Conservation (phyloP, 2,888 invertebrate genomes). For the Caenorhabditis sp. region DNA sequence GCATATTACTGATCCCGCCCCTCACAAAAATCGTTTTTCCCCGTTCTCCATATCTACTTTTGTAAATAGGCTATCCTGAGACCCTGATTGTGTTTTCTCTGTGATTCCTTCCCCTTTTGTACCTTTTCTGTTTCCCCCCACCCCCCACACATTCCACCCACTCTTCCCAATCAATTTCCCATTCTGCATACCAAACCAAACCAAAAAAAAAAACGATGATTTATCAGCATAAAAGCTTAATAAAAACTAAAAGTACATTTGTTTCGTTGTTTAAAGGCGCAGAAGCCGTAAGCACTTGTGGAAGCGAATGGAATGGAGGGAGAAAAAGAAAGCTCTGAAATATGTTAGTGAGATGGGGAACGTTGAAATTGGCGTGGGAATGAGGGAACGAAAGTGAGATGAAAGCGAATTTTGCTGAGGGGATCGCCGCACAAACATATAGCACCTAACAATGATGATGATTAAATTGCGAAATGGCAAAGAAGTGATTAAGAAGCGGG, state of each 20-base stretch:
- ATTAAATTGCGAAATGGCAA: too few relatives aligned
- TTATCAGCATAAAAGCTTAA: too few relatives aligned
- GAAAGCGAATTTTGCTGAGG: slow-evolving; percentile 2
- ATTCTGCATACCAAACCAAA: neutral
- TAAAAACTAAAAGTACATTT: too few relatives aligned
- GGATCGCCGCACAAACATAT: neutral
- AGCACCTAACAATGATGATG: too few relatives aligned
- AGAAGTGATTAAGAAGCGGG: neutral
- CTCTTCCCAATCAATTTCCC: neutral
- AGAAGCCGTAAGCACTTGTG: slow-evolving; percentile 35
- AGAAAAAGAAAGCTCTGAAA: slow-evolving; percentile 24
- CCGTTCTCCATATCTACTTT: neutral
- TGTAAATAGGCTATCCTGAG: slow-evolving; percentile 3
- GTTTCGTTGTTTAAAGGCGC: slow-evolving; percentile 8
- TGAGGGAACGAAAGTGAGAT: slow-evolving; percentile 3
- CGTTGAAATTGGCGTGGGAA: neutral
- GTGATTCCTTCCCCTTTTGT: neutral
- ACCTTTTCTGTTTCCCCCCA: neutral
- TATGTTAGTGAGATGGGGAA: slow-evolving; percentile 25
- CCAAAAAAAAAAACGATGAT: too few relatives aligned
- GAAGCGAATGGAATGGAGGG: slow-evolving; percentile 19
- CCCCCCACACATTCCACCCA: neutral
- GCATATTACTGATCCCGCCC: slow-evolving; percentile 14
- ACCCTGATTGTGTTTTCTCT: neutral
- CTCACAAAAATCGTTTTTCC: neutral